Evolutionary conservation across 2,888 invertebrate genomes (phyloP).

Genomic region (Ctenicera cuprea): DNA sequence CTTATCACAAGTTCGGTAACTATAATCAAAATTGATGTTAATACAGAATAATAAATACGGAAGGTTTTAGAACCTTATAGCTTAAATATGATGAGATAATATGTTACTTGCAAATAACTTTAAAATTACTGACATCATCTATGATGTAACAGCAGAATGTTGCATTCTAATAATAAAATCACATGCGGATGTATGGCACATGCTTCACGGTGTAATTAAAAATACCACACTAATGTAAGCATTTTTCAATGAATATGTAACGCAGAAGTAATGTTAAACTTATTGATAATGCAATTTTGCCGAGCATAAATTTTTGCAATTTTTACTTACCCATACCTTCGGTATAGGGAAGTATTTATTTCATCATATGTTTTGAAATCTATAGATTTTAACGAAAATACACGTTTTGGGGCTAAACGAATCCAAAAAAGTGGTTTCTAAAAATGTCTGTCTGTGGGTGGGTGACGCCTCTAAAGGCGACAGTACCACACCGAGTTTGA

Average conservation of each 20-base stretch:
- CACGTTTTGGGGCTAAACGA: too few relatives aligned
- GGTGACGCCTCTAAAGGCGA: too few relatives aligned
- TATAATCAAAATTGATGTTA: conserved; percentile 3
- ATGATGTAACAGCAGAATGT: conserved; percentile 30
- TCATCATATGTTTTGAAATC: too few relatives aligned
- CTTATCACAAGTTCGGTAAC: conserved; percentile 23
- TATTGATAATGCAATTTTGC: background rate
- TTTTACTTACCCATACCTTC: too few relatives aligned
- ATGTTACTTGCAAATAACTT: conserved; percentile 12
- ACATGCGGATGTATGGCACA: conserved; percentile 30
- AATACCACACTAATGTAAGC: background rate
- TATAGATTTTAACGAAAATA: too few relatives aligned
- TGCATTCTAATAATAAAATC: conserved; percentile 11
- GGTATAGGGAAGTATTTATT: too few relatives aligned
- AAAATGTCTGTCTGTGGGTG: too few relatives aligned
- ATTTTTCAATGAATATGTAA: background rate
- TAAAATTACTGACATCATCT: conserved; percentile 33
- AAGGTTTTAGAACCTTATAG: background rate
- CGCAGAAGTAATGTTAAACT: background rate
- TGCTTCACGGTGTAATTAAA: conserved; percentile 15
- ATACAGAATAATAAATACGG: background rate
- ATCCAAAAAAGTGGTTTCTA: too few relatives aligned
- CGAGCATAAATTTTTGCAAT: too few relatives aligned
- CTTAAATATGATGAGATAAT: conserved; percentile 9
- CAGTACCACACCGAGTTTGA: too few relatives aligned